phyloP scores from a whole-genome alignment of 2,888 invertebrate species.

The Nasonovia ribisnigri region DNA sequence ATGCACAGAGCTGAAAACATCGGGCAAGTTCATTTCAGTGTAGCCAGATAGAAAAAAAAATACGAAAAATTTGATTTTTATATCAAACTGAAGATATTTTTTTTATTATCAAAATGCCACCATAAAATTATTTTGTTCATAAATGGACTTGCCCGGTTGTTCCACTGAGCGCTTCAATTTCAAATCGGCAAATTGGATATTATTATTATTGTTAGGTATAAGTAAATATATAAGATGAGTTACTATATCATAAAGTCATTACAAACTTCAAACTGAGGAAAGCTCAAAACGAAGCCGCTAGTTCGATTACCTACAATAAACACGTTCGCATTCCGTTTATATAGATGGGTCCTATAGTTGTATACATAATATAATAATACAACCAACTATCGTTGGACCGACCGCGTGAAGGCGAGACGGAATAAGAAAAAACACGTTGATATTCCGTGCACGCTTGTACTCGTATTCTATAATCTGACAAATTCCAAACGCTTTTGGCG shows the following conservation, averaged over 20 bases:
- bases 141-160: too few relatives aligned
- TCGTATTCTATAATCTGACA: slow-evolving; percentile 51
- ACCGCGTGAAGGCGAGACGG: not conserved
- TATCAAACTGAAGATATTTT: too few relatives aligned
- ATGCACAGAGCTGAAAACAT: too few relatives aligned
- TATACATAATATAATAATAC: not conserved
- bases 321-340: not conserved
- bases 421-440: not conserved
- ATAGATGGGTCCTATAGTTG: not conserved
- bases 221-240: too few relatives aligned
- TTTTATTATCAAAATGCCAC: too few relatives aligned
- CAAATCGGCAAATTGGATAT: too few relatives aligned
- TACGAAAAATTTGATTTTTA: too few relatives aligned
- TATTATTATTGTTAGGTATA: not conserved
- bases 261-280: not conserved
- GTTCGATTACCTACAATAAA: not conserved
- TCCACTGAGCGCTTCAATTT: too few relatives aligned
- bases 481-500: slow-evolving; percentile 56
- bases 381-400: not conserved
- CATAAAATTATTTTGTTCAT: too few relatives aligned
- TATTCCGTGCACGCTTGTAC: not conserved
- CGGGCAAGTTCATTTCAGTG: too few relatives aligned
- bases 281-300: not conserved
- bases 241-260: too few relatives aligned
- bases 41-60: too few relatives aligned